A percentile compares a stretch with the other conserved stretches of the same genome.
Evolutionary conservation across 2,113 vertebrate species (phyloP).

Genomic region (Clarias magur): DNA sequence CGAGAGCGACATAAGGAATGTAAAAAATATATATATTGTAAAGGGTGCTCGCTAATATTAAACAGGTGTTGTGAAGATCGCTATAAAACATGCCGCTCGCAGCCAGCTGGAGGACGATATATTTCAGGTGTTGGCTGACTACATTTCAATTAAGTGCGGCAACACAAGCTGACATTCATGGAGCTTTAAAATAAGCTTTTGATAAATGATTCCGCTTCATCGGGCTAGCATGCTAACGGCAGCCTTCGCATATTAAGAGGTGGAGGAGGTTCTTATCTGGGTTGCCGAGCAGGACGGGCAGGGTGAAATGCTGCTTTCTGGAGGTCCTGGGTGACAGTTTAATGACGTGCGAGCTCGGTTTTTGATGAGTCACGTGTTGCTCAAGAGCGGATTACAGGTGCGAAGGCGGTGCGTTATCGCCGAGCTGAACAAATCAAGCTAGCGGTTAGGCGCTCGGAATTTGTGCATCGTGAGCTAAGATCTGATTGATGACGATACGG

Average conservation of each 20-base stretch:
- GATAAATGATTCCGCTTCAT: conserved; percentile 73
- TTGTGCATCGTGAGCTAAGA: not conserved
- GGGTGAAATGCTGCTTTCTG: conserved; percentile 48
- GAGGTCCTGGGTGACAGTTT: conserved; percentile 54
- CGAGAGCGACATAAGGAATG: conserved; percentile 70
- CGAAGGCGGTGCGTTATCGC: conserved; percentile 24
- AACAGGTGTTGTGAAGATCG: conserved; percentile 71
- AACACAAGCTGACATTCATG: conserved; percentile 73
- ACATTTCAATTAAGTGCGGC: conserved; percentile 74
- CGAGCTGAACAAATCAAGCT: not conserved
- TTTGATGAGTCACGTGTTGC: conserved; percentile 54
- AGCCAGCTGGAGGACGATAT: conserved; percentile 65
- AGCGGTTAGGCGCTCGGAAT: conserved; percentile 5
- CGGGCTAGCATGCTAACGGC: conserved; percentile 64
- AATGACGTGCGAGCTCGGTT: conserved; percentile 57
- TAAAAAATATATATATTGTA: conserved; percentile 68
- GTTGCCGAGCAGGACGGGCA: conserved; percentile 47
- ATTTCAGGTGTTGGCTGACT: conserved; percentile 64
- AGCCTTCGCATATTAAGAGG: conserved; percentile 44
- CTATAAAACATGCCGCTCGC: conserved; percentile 70
- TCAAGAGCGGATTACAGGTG: conserved; percentile 46
- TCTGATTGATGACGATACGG: conserved; percentile 21
- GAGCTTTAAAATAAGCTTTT: conserved; percentile 74
- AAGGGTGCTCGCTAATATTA: conserved; percentile 70
- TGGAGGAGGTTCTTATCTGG: conserved; percentile 58